phyloP scores from a whole-genome alignment of 2,888 invertebrate genomes.

The Hipparchia semele region DNA sequence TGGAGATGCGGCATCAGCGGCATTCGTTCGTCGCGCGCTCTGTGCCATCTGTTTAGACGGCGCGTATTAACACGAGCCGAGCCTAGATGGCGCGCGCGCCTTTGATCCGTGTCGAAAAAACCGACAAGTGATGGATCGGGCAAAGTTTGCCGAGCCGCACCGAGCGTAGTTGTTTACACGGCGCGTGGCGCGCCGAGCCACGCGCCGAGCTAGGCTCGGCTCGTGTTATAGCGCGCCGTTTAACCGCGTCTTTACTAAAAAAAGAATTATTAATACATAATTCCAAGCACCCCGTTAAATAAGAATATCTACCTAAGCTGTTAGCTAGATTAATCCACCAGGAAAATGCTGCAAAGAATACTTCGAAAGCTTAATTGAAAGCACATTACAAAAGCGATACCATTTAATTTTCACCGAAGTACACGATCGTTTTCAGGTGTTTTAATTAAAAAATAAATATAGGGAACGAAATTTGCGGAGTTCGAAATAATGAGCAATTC shows the following conservation, averaged over 20 bases:
- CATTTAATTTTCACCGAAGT: constrained; percentile 22
- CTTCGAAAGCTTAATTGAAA: constrained; percentile 19
- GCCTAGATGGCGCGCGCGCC: too few relatives aligned
- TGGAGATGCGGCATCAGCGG: too few relatives aligned
- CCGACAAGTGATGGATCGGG: too few relatives aligned
- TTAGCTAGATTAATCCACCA: constrained; percentile 19
- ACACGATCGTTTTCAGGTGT: constrained; percentile 24
- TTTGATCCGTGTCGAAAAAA: too few relatives aligned
- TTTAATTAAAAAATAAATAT: constrained; percentile 24
- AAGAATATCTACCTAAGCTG: constrained; percentile 3
- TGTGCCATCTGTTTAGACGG: too few relatives aligned
- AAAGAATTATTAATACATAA: not conserved
- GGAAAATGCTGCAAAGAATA: constrained; percentile 22
- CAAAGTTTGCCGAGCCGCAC: too few relatives aligned
- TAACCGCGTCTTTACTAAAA: not conserved
- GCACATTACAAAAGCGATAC: constrained; percentile 23
- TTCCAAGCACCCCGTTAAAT: constrained; percentile 3
- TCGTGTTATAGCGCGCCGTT: too few relatives aligned
- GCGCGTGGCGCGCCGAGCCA: too few relatives aligned
- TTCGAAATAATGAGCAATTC: constrained; percentile 26
- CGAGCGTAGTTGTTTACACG: too few relatives aligned
- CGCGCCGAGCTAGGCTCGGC: too few relatives aligned
- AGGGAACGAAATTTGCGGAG: constrained; percentile 20
- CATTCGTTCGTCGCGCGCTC: too few relatives aligned
- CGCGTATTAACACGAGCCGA: too few relatives aligned